These are phyloP conservation scores for Bolinopsis microptera DNA, from an alignment of 37 sponge, comb jelly and placozoan genomes.

Conservation along the genomic window DNA sequence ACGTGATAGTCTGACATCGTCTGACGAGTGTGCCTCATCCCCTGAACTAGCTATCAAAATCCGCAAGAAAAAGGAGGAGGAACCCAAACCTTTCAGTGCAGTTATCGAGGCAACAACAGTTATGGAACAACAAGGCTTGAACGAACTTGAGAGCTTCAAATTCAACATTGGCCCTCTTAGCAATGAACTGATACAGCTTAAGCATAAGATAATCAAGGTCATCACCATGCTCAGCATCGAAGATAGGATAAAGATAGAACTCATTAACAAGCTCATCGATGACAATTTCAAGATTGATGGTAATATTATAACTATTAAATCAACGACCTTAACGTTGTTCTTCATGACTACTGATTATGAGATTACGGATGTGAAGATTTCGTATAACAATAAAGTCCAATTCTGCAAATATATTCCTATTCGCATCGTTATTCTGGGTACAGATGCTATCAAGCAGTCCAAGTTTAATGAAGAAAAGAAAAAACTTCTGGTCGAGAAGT, in stretches of 20 bases:
- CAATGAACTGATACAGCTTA: constrained; percentile 6
- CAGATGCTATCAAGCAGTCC: constrained; percentile 46
- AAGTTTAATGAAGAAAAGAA: constrained; percentile 53
- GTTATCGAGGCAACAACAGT: constrained; percentile 8
- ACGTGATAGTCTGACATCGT: constrained; percentile 36
- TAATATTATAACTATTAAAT: constrained; percentile 13
- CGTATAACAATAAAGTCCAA: not conserved
- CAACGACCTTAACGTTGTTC: not conserved
- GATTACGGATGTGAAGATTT: constrained; percentile 31
- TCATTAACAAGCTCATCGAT: constrained; percentile 26
- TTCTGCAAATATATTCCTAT: not conserved
- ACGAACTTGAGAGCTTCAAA: not conserved
- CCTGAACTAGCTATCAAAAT: constrained; percentile 39
- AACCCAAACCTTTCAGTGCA: constrained; percentile 32
- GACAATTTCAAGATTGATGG: not conserved
- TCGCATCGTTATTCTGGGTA: not conserved
- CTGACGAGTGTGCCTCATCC: constrained; percentile 18
- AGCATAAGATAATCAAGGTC: constrained; percentile 42
- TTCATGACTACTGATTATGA: not conserved
- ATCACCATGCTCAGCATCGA: constrained; percentile 45
- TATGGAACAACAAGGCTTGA: not conserved
- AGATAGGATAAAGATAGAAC: not conserved
- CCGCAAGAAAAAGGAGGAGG: not conserved
- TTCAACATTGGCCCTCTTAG: not conserved
- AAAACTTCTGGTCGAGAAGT: constrained; percentile 47